These are phyloP conservation scores for Cavia porcellus DNA, from an alignment of 2,113 vertebrate genomes.

Conservation along the genomic window DNA sequence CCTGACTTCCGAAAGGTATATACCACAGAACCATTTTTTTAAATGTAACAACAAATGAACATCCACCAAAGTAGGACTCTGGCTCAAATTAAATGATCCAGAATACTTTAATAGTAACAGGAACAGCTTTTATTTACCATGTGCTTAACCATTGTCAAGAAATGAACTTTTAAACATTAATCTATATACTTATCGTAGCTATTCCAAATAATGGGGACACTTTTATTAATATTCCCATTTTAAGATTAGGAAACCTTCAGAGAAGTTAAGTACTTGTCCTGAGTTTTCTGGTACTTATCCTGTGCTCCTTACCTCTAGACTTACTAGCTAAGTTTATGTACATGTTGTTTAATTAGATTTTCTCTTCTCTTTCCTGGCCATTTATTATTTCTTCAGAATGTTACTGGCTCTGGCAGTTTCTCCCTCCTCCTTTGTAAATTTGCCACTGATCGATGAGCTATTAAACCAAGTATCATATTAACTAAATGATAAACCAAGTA, in stretches of 20 bases:
- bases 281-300: not conserved
- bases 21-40: not conserved
- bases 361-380: not conserved
- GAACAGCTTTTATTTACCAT: not conserved
- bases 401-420: conserved; percentile 16
- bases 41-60: not conserved
- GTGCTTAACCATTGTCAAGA: not conserved
- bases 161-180: not conserved
- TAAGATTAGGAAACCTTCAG: conserved; percentile 43
- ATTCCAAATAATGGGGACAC: not conserved
- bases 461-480: conserved; percentile 38
- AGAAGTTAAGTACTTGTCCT: not conserved
- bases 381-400: not conserved
- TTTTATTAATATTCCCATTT: not conserved
- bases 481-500: not conserved
- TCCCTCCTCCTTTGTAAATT: not conserved
- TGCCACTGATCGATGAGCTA: not conserved
- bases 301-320: not conserved
- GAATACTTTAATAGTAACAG: not conserved
- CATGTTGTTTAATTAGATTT: not conserved
- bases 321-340: not conserved
- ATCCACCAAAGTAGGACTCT: not conserved
- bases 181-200: not conserved
- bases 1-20: not conserved
- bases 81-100: not conserved